Conservation (phyloP, 1,140 invertebrate species). For the Calycopis cecrops region DNA sequence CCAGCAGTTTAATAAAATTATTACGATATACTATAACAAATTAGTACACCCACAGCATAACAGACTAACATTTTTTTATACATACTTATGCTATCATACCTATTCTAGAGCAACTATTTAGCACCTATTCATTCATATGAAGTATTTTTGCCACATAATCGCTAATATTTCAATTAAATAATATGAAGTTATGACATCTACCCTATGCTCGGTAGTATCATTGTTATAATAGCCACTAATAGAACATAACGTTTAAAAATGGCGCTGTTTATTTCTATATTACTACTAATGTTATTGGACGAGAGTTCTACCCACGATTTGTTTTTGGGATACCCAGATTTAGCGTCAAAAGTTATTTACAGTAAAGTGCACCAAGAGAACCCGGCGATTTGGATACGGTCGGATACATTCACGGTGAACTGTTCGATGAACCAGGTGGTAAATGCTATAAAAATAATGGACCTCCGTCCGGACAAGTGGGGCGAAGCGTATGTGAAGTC, state of each 20-base stretch:
- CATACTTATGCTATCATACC: not conserved
- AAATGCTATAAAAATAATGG: slow-evolving; percentile 50
- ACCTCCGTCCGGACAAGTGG: slow-evolving; percentile 51
- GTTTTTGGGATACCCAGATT: slow-evolving; percentile 49
- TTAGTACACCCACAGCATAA: not conserved
- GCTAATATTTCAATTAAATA: slow-evolving; percentile 18
- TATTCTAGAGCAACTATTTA: slow-evolving; percentile 15
- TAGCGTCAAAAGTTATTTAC: slow-evolving; percentile 46
- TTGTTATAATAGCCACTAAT: not conserved
- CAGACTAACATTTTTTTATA: slow-evolving; percentile 10
- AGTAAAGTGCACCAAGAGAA: slow-evolving; percentile 56
- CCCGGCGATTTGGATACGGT: slow-evolving; percentile 56
- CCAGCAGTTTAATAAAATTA: no score
- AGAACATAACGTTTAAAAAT: slow-evolving; percentile 9
- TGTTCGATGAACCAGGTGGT: slow-evolving; percentile 53
- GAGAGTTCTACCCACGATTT: slow-evolving; percentile 31
- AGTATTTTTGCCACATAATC: slow-evolving; percentile 10
- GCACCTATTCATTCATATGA: slow-evolving; percentile 17
- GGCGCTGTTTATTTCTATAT: slow-evolving; percentile 14
- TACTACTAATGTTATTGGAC: slow-evolving; percentile 16
- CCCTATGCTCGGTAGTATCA: slow-evolving; percentile 1
- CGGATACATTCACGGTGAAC: slow-evolving; percentile 51
- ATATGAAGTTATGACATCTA: no score
- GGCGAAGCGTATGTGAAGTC: slow-evolving; percentile 50
- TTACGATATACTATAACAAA: no score